Base-by-base conservation (phyloP, 1,140 invertebrate species). In the Varroa destructor region DNA sequence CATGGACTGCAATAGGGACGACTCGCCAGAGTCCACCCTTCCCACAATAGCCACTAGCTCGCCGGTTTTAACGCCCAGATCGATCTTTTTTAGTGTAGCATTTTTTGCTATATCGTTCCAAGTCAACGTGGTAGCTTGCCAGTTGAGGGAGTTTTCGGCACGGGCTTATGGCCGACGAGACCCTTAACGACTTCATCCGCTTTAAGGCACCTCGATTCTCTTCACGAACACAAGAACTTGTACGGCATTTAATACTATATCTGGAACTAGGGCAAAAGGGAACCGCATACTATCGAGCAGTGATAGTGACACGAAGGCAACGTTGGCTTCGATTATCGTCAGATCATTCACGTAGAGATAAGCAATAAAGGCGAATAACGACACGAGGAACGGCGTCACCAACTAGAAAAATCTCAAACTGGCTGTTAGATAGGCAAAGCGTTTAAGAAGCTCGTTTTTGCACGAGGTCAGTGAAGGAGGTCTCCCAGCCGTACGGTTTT, bases 21-120 rank as follows among this genome's bases (percentile, higher is more conserved):
- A 85, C 80, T 92, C 92, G 36, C 89, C 90, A 76, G 86, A 84
- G 5, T 88, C 88, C 40, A 81, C 78, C 42, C 73, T 72, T 1
- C 79, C 80, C 6, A 75, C 74, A n/a, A 79, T 73, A 1, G 79
- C 79, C 56, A 79, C 75, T 43, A 79, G 75, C 56, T 72, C 71
- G 8, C 76, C 78, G 8, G 6, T 64, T 43, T 46, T 14, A 10
- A 75, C 56, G 5, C n/a, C 10, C 2, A 75, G 46, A 51, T 56
- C 56, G n/a, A 75, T 71, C 8, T 71, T 36, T 56, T 36, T 51
- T 14, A 55, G 56, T 14, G 56, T 37, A 3, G 42, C 36, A 40
- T 37, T 51, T 3, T 14, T 1, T 14, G 1, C 64, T 71, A n/a
- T 72, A 1, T n/a, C 71, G 42, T 57, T 72, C 55, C 46, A 70